Evolutionary conservation across 64 coral and sea anemone genomes (phyloP).

Genomic region (Montipora foliosa): DNA sequence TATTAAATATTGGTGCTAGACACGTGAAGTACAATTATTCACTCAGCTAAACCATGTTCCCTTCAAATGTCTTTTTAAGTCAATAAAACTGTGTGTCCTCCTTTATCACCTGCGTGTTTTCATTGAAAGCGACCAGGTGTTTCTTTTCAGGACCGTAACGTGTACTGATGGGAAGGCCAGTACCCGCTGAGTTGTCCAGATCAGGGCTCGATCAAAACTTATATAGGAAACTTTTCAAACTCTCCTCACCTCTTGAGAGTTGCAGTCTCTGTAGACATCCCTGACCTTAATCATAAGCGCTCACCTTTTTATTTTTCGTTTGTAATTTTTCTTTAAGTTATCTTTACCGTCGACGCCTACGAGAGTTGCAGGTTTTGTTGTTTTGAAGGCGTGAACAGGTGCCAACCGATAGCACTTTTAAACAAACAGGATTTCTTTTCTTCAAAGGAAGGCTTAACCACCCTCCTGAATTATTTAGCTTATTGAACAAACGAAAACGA

Average conservation of each 20-base stretch:
- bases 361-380: not conserved
- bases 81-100: not conserved
- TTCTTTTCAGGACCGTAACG: not conserved
- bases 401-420: not conserved
- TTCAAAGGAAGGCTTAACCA: not conserved
- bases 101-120: not conserved
- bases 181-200: not conserved
- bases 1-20: too few species aligned
- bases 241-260: not conserved
- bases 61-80: not conserved
- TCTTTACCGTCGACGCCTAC: not conserved
- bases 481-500: not conserved
- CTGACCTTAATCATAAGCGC: too few species aligned
- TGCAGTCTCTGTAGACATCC: not conserved
- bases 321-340: not conserved
- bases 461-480: slow-evolving; percentile 24
- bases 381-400: slow-evolving; percentile 1
- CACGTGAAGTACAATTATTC: too few species aligned
- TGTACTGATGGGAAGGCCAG: not conserved
- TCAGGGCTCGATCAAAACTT: not conserved
- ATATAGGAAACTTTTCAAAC: not conserved
- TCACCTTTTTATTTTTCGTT: not conserved
- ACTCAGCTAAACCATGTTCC: too few species aligned
- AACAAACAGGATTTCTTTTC: slow-evolving; percentile 1
- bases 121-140: not conserved